These are phyloP conservation scores for Craseonycteris thonglongyai DNA, from an alignment of 2,113 vertebrate genomes.

Conservation along the genomic window DNA sequence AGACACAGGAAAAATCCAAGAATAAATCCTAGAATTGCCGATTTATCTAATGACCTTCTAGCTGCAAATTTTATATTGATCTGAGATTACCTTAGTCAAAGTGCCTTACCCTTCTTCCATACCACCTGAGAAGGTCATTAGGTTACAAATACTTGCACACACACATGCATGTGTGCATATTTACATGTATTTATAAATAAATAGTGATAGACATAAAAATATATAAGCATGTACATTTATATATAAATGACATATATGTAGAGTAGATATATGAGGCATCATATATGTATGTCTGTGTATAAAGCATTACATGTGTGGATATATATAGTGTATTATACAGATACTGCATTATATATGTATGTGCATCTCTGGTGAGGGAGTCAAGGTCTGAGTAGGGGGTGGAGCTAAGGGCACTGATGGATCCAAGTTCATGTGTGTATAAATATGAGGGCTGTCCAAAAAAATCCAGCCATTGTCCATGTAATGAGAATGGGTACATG, in stretches of 20 bases:
- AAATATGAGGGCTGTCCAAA: too few species aligned
- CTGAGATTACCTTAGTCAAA: background rate
- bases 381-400: conserved; percentile 55
- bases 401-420: background rate
- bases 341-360: background rate
- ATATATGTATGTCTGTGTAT: too few species aligned
- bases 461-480: too few species aligned
- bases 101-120: background rate
- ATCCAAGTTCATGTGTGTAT: background rate
- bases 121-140: background rate
- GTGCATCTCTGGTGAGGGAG: conserved; percentile 62
- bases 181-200: background rate
- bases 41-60: background rate
- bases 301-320: background rate
- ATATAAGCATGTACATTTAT: too few species aligned
- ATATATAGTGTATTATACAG: background rate
- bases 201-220: too few species aligned
- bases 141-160: background rate
- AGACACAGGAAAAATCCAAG: background rate
- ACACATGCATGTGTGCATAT: rapidly evolving
- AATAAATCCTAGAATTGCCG: background rate
- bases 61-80: background rate
- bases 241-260: background rate
- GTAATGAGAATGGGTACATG: too few species aligned
- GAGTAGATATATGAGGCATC: background rate